Percentiles rank a stretch among this genome's conserved stretches.
Evolutionary conservation across 2,888 invertebrate genomes (phyloP).

Genomic region (Parnassius mnemosyne): DNA sequence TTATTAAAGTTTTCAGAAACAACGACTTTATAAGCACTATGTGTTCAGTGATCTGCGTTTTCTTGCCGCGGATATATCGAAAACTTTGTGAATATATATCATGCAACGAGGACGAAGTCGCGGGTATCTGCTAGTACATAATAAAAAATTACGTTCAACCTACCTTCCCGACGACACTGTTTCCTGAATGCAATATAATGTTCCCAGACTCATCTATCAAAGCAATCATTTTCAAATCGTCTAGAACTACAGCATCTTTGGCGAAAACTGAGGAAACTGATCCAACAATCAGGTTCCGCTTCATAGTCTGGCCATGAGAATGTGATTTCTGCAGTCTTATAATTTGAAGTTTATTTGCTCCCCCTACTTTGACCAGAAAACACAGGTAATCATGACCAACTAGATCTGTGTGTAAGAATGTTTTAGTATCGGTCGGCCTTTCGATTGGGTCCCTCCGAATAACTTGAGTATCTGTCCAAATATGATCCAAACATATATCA

Average conservation of each 20-base stretch:
- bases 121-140: too few species aligned
- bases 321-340: conserved; percentile 84
- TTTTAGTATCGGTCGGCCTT: conserved; percentile 74
- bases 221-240: conserved; percentile 91
- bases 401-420: conserved; percentile 91
- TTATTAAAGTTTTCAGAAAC: too few species aligned
- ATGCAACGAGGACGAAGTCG: too few species aligned
- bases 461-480: conserved; percentile 89
- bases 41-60: too few species aligned
- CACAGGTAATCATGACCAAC: conserved; percentile 92
- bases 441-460: conserved; percentile 63
- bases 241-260: conserved; percentile 90
- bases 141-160: conserved; percentile 18
- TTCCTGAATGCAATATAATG: conserved; percentile 91
- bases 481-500: conserved; percentile 91
- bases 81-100: too few species aligned
- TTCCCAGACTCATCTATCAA: conserved; percentile 89
- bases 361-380: conserved; percentile 80
- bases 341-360: conserved; percentile 81
- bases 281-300: conserved; percentile 87
- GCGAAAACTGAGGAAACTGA: conserved; percentile 86
- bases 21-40: too few species aligned
- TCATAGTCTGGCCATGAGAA: conserved; percentile 60
- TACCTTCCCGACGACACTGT: conserved; percentile 88
- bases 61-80: too few species aligned